phyloP scores from a whole-genome alignment of 2,888 invertebrate species.

The Cephonodes hylas region DNA sequence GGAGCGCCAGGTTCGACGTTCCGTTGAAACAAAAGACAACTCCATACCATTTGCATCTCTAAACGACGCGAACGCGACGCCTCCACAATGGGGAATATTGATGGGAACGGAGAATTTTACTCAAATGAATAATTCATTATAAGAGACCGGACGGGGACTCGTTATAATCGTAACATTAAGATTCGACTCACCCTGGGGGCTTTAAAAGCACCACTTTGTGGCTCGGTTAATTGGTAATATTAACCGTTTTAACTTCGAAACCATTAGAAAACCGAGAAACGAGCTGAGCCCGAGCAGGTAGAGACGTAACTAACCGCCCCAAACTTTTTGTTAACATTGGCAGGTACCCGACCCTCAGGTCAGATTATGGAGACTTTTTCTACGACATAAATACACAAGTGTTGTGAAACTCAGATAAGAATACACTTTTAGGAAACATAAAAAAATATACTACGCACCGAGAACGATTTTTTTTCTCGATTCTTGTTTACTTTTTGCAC shows the following conservation, averaged over 20 bases:
- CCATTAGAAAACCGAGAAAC: constrained; percentile 59
- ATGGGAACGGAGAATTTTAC: constrained; percentile 43
- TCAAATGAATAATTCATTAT: constrained; percentile 68
- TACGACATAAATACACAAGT: constrained; percentile 36
- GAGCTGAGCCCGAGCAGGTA: constrained; percentile 69
- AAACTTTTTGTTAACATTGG: constrained; percentile 62
- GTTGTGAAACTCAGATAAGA: constrained; percentile 24
- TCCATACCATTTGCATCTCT: constrained; percentile 58
- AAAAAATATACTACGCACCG: constrained; percentile 5
- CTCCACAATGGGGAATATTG: constrained; percentile 41
- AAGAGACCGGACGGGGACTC: constrained; percentile 45
- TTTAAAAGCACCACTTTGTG: constrained; percentile 60
- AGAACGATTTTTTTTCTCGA: neutral
- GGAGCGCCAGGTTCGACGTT: constrained; percentile 59
- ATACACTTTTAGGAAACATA: constrained; percentile 3
- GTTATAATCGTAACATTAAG: constrained; percentile 56
- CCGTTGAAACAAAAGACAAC: constrained; percentile 63
- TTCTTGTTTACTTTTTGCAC: constrained; percentile 2
- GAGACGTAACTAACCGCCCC: constrained; percentile 56
- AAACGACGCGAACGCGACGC: constrained; percentile 32
- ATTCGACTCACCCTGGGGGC: constrained; percentile 59
- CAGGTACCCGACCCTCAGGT: constrained; percentile 69
- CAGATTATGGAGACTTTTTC: constrained; percentile 55
- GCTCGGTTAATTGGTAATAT: constrained; percentile 71
- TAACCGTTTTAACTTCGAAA: constrained; percentile 62